These are phyloP conservation scores for Drosophila triauraria DNA, from an alignment of 1,140 invertebrate genomes.

Conservation along the genomic window DNA sequence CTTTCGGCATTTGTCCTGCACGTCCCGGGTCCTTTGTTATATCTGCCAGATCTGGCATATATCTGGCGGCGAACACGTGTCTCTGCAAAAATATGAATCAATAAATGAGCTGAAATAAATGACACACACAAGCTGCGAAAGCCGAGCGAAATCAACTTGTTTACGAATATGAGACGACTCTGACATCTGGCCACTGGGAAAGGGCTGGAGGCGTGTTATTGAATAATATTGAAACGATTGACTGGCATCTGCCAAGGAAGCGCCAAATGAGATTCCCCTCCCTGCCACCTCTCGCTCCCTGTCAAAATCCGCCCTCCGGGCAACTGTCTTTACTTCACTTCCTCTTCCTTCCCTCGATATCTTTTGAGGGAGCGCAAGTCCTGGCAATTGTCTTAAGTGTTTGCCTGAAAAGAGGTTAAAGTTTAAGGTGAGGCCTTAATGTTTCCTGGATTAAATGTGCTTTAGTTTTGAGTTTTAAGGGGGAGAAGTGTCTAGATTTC, in stretches of 20 bases:
- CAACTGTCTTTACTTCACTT: neutral
- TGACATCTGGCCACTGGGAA: slow-evolving; percentile 55
- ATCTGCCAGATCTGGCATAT: slow-evolving; percentile 22
- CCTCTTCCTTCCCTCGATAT: neutral
- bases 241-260: slow-evolving; percentile 38
- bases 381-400: slow-evolving; percentile 16
- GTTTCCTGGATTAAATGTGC: no score
- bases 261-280: slow-evolving; percentile 22
- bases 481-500: no score
- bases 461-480: no score
- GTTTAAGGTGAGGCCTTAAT: no score
- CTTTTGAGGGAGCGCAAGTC: neutral
- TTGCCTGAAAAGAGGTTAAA: neutral
- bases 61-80: slow-evolving; percentile 49
- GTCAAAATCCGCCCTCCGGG: neutral
- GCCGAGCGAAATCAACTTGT: slow-evolving; percentile 55
- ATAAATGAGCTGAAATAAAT: slow-evolving; percentile 74
- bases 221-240: slow-evolving; percentile 63
- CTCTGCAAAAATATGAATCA: slow-evolving; percentile 58
- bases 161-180: slow-evolving; percentile 66
- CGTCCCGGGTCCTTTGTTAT: slow-evolving; percentile 30
- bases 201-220: slow-evolving; percentile 41
- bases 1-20: slow-evolving; percentile 21
- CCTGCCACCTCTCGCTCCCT: neutral
- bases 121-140: slow-evolving; percentile 59